Base-by-base conservation (phyloP, 1,140 invertebrate species). In the Metopolophium dirhodum region DNA sequence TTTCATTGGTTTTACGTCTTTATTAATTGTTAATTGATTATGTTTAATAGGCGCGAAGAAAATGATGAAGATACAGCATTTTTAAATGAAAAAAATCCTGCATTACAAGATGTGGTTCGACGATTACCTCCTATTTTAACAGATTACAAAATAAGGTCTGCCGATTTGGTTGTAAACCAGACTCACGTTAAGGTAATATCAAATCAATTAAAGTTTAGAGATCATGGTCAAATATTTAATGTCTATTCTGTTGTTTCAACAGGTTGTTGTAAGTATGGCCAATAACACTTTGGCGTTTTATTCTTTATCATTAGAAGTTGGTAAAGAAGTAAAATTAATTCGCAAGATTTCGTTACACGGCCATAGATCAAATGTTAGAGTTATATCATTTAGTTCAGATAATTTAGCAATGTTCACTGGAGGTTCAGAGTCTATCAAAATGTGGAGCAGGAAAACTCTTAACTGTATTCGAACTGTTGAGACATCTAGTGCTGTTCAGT, bases 361-460 rank as follows among this genome's bases (percentile, higher is more conserved):
- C 3, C 99, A 99, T 96, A 97, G 98, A 86, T 97, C 97, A 88
- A 98, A 99, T 95, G 97, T 99, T 7, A 96, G 98, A 68, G 97
- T 97, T 61, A 95, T 99, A 30, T 96, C 97, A 90, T 99, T 99
- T 94, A 99, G 98, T 95, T 98, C 98, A 41, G 99, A 99, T 95
- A 98, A 97, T 95, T 95, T 98, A 82, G 97, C 97, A 11, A 96
- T 99, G 94, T 96, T 98, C 35, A 98, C 98, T 0, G 98, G 97
- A 0, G 97, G 98, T 95, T 96, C 96, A 9, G 98, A 99, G 94
- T 97, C 97, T 41, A 95, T 99, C 11, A 99, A 99, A 96, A 96
- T 99, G 82, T 99, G 99, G 99, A 99, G 98, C 95, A 97, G 98
- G 96, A 98, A 95, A 94, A 57, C 97, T 22, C 96, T 98, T 94